These are phyloP conservation scores for Escarpia spicata DNA, from an alignment of 2,888 invertebrate species.

Conservation along the genomic window DNA sequence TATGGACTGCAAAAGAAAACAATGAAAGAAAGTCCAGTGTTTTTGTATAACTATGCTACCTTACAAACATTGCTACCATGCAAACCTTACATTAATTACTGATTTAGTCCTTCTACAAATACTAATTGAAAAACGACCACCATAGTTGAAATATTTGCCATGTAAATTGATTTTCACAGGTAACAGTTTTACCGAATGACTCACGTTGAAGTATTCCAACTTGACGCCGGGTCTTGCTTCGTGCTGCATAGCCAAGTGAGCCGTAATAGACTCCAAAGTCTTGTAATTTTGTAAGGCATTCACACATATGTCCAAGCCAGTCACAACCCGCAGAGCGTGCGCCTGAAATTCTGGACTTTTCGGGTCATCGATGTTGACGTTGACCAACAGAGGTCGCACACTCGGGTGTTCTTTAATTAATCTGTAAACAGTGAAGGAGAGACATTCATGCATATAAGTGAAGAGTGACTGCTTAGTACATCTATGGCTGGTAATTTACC, in stretches of 20 bases:
- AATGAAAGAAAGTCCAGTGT: background rate
- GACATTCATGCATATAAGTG: background rate
- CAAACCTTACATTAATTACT: no score
- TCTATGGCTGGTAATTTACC: no score
- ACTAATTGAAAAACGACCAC: background rate
- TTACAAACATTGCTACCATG: no score
- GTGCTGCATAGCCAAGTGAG: background rate
- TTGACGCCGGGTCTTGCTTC: background rate
- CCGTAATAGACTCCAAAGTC: background rate
- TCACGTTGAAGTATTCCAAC: background rate
- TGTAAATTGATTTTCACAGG: background rate
- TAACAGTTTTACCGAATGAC: background rate
- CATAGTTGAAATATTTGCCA: background rate
- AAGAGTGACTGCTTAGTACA: no score
- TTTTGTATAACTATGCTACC: no score
- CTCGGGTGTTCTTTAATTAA: background rate
- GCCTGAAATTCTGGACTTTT: background rate
- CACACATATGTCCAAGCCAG: background rate
- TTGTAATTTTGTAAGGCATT: background rate
- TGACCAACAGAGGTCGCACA: background rate
- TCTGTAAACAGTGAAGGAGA: background rate
- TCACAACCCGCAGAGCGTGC: background rate
- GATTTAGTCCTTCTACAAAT: no score
- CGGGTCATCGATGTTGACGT: background rate
- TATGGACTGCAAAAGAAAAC: background rate